phyloP scores from a whole-genome alignment of 2,113 vertebrate genomes.

The Heteronetta atricapilla region DNA sequence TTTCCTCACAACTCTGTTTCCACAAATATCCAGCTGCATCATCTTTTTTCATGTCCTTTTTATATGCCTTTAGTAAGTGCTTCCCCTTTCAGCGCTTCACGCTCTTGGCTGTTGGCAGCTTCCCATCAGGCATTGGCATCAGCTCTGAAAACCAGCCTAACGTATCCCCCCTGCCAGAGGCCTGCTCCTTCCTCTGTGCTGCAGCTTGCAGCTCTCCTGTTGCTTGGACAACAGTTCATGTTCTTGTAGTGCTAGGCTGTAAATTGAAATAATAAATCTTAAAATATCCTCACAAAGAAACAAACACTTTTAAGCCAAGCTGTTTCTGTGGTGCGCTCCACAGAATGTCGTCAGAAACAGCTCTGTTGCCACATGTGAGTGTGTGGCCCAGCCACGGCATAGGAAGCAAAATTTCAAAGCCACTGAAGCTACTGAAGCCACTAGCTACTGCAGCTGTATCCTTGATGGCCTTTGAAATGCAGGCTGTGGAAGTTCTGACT shows the following conservation, averaged over 20 bases:
- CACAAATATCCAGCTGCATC: background rate
- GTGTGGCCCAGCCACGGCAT: accelerated
- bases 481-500: background rate
- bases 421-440: background rate
- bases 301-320: background rate
- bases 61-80: background rate
- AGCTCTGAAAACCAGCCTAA: background rate
- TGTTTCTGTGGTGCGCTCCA: background rate
- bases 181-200: accelerated
- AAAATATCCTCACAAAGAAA: background rate
- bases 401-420: background rate
- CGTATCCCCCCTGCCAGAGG: background rate
- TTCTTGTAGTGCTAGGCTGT: background rate
- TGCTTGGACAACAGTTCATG: background rate
- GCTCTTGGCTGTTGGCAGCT: background rate
- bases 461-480: background rate
- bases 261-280: background rate
- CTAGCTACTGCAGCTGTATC: background rate
- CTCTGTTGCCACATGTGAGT: background rate
- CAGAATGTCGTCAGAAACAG: background rate
- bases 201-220: background rate
- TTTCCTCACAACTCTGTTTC: background rate
- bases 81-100: background rate
- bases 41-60: background rate
- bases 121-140: background rate